These are phyloP conservation scores for Orthosia gracilis DNA, from an alignment of 2,888 invertebrate genomes.

Conservation along the genomic window DNA sequence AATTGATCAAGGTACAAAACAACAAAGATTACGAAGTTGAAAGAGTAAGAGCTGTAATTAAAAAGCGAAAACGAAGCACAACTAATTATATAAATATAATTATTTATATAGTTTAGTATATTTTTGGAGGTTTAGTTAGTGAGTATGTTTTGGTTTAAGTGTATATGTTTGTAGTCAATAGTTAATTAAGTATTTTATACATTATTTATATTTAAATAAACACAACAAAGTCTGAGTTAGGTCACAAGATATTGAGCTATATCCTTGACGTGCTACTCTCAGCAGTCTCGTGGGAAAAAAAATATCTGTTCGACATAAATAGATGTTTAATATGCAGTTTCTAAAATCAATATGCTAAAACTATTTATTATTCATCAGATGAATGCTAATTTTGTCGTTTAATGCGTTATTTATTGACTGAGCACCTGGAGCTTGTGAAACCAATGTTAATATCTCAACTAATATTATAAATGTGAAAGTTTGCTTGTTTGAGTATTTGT, in stretches of 20 bases:
- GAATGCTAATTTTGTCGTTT: constrained; percentile 32
- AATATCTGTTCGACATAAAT: constrained; percentile 2
- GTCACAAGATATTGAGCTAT: neutral
- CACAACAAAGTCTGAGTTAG: neutral
- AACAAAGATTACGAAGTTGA: too few relatives aligned
- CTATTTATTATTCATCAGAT: constrained; percentile 40
- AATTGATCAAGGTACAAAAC: too few relatives aligned
- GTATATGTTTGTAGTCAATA: too few relatives aligned
- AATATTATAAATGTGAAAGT: neutral
- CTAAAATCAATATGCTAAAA: constrained; percentile 39
- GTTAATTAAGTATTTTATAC: too few relatives aligned
- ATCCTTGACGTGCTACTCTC: neutral
- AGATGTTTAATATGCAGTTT: constrained; percentile 39
- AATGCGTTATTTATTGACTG: constrained; percentile 25
- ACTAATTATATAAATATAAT: too few relatives aligned
- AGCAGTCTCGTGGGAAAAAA: constrained; percentile 26
- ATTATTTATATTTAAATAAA: too few relatives aligned
- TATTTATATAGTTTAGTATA: too few relatives aligned
- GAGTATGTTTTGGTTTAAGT: too few relatives aligned
- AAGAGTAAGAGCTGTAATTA: too few relatives aligned
- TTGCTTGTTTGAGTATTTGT: neutral
- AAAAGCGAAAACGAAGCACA: too few relatives aligned
- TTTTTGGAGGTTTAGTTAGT: too few relatives aligned
- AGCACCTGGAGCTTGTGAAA: constrained; percentile 34
- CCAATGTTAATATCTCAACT: constrained; percentile 2